phyloP scores from a whole-genome alignment of 1,140 invertebrate genomes.

The Trichonephila clavata region DNA sequence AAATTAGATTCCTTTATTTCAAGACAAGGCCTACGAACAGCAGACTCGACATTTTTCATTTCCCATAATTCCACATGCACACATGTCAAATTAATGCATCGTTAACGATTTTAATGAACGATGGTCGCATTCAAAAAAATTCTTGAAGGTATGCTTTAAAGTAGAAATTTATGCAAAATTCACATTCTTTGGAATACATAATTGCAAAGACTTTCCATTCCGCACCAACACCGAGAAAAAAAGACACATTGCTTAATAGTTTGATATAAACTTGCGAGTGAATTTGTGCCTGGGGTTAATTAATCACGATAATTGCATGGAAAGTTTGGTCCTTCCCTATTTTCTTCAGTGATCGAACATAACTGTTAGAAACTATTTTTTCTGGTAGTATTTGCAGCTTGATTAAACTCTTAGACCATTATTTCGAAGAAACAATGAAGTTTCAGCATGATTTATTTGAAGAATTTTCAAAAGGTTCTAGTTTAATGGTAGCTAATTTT shows the following conservation, averaged over 20 bases:
- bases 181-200: neutral
- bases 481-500: neutral
- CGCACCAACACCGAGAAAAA: neutral
- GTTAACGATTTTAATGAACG: neutral
- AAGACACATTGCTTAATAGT: neutral
- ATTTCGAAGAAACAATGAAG: neutral
- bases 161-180: neutral
- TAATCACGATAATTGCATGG: neutral
- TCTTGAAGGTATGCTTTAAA: neutral
- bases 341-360: neutral
- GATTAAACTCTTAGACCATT: neutral
- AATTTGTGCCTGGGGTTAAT: neutral
- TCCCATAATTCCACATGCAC: neutral
- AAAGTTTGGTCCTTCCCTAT: neutral
- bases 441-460: neutral
- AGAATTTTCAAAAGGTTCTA: neutral
- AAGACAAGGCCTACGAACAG: neutral
- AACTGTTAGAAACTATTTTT: neutral
- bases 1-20: neutral
- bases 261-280: slow-evolving; percentile 1
- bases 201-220: neutral
- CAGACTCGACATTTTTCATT: neutral
- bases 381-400: neutral
- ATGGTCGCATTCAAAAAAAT: neutral
- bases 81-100: neutral